These are phyloP conservation scores for Tragelaphus eurycerus DNA, from an alignment of 2,797 vertebrate genomes.

Conservation along the genomic window DNA sequence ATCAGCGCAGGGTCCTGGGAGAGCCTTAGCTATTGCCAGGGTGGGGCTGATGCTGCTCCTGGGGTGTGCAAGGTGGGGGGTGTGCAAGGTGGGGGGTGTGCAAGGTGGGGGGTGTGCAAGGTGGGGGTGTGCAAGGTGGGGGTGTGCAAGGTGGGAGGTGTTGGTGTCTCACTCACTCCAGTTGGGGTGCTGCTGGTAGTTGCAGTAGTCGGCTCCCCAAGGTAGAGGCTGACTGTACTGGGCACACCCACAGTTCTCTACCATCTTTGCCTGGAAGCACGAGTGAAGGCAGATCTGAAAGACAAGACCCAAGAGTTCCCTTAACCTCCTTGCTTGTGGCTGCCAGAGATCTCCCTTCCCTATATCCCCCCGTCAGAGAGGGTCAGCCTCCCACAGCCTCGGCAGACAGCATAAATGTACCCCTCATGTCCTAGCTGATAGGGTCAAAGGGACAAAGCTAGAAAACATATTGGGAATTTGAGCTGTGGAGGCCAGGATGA, in stretches of 20 bases:
- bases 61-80: no score
- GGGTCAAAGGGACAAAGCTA: not conserved
- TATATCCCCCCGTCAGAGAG: not conserved
- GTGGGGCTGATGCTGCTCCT: not conserved
- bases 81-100: not conserved
- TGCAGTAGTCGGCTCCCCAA: slow-evolving; percentile 81
- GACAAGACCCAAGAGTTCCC: not conserved
- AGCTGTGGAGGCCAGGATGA: not conserved
- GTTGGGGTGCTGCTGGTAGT: slow-evolving; percentile 85
- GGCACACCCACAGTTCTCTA: slow-evolving; percentile 84
- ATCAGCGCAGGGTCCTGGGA: rapidly evolving
- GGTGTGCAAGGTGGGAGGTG: not conserved
- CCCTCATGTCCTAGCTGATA: not conserved
- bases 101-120: not conserved
- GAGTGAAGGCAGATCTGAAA: slow-evolving; percentile 87
- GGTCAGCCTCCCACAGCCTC: not conserved
- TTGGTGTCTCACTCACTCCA: slow-evolving; percentile 84
- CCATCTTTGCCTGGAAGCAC: slow-evolving; percentile 87
- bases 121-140: no score
- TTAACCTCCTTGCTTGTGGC: rapidly evolving
- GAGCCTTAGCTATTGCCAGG: not conserved
- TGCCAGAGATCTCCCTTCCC: not conserved
- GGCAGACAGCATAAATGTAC: no score
- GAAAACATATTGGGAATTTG: not conserved
- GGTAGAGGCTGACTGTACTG: slow-evolving; percentile 85